These are phyloP conservation scores for Drosophila nigrodunni DNA, from an alignment of 1,140 invertebrate genomes.

Conservation along the genomic window DNA sequence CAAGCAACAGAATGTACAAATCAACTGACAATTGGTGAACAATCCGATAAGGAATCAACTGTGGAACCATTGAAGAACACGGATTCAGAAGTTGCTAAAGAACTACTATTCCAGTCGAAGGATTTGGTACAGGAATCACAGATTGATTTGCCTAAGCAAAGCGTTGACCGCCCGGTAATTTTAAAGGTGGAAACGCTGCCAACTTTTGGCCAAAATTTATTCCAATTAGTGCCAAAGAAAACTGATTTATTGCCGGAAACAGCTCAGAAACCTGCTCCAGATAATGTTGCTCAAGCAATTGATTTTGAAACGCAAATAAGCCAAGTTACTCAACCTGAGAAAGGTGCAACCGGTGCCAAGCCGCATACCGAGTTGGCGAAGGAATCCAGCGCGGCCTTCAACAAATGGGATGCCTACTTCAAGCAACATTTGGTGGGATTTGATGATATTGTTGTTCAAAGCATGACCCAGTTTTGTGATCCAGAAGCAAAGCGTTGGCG, in stretches of 20 bases:
- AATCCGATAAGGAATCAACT: neutral
- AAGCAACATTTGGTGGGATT: conserved; percentile 26
- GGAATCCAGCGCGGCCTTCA: neutral
- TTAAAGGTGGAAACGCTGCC: neutral
- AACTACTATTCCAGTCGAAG: neutral
- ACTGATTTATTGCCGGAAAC: neutral
- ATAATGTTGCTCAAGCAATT: neutral
- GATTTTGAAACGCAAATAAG: conserved; percentile 43
- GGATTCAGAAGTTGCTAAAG: neutral
- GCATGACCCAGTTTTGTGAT: conserved; percentile 41
- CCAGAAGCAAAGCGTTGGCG: conserved; percentile 35
- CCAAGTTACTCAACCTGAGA: neutral
- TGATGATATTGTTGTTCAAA: conserved; percentile 33
- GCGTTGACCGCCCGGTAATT: neutral
- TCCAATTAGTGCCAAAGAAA: neutral
- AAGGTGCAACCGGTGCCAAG: neutral
- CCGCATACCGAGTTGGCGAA: too few species aligned
- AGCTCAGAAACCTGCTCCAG: neutral
- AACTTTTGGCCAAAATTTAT: neutral
- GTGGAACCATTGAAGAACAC: neutral
- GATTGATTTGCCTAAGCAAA: neutral
- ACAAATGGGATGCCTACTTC: conserved; percentile 34
- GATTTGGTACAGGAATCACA: neutral
- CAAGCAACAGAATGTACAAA: neutral
- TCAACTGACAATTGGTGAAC: neutral